Evolutionary conservation across 2,797 vertebrate species (phyloP).

Genomic region (Tarsius wallacei): DNA sequence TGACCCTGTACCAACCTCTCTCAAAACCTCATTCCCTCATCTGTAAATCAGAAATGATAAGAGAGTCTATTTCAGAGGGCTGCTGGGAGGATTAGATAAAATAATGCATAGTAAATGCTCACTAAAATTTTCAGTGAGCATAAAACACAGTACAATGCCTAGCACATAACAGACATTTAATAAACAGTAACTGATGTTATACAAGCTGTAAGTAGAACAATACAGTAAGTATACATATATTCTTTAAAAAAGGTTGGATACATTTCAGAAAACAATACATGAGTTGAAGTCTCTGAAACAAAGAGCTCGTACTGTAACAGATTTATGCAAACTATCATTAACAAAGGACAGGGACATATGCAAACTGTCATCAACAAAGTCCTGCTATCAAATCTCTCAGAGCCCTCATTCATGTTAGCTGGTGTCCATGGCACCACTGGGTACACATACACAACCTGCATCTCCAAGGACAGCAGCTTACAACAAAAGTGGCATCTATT

Average conservation of each 20-base stretch:
- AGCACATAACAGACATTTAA: neutral
- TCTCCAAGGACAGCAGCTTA: conserved; percentile 59
- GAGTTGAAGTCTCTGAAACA: conserved; percentile 21
- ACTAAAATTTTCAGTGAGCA: neutral
- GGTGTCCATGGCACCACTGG: neutral
- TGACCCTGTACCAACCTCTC: neutral
- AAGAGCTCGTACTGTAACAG: neutral
- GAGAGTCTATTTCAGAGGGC: neutral
- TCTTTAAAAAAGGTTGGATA: neutral
- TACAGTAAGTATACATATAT: neutral
- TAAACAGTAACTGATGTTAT: neutral
- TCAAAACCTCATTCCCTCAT: neutral
- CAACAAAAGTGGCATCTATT: neutral
- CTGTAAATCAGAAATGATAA: neutral
- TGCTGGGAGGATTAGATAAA: neutral
- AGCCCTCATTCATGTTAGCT: neutral
- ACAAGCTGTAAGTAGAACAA: neutral
- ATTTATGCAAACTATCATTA: neutral
- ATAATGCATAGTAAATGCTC: neutral
- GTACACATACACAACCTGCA: neutral
- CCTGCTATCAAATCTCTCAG: neutral
- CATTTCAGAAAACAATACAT: neutral
- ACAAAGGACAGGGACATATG: neutral
- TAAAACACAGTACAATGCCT: neutral
- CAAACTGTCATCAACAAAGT: neutral